Conservation (phyloP, 2,797 vertebrate species). For the Chromis chromis region DNA sequence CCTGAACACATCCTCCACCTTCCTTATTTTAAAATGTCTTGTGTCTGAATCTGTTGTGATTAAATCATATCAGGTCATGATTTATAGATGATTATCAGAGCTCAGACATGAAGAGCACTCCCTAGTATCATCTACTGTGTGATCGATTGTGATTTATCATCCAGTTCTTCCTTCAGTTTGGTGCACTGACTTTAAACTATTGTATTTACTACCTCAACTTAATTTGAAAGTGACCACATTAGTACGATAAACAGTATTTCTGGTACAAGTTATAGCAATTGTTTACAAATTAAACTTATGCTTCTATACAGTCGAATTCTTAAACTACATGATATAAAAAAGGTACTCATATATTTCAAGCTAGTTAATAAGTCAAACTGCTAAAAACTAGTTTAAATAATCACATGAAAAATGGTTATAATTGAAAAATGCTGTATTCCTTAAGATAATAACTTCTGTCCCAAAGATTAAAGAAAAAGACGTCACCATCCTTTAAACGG, state of each 20-base stretch:
- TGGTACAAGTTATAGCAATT: too few relatives aligned
- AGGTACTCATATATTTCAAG: neutral
- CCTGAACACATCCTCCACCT: too few relatives aligned
- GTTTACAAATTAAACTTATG: too few relatives aligned
- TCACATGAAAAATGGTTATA: too few relatives aligned
- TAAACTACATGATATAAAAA: neutral
- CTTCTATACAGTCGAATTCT: neutral
- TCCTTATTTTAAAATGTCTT: neutral
- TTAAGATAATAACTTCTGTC: neutral
- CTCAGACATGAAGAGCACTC: constrained; percentile 5
- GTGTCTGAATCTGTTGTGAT: neutral
- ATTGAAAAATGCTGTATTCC: too few relatives aligned
- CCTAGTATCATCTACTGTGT: neutral
- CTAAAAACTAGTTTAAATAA: too few relatives aligned
- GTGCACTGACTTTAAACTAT: neutral
- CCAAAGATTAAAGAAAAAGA: neutral
- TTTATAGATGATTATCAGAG: constrained; percentile 21
- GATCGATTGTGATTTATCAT: neutral
- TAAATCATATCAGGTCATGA: constrained; percentile 3
- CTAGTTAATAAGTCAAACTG: neutral
- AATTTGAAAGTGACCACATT: neutral
- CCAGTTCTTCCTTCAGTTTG: neutral
- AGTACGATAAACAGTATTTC: neutral
- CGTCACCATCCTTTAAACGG: neutral
- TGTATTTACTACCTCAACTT: neutral